Conservation (phyloP, 2,113 vertebrate genomes). For the Syngnathus scovelli region DNA sequence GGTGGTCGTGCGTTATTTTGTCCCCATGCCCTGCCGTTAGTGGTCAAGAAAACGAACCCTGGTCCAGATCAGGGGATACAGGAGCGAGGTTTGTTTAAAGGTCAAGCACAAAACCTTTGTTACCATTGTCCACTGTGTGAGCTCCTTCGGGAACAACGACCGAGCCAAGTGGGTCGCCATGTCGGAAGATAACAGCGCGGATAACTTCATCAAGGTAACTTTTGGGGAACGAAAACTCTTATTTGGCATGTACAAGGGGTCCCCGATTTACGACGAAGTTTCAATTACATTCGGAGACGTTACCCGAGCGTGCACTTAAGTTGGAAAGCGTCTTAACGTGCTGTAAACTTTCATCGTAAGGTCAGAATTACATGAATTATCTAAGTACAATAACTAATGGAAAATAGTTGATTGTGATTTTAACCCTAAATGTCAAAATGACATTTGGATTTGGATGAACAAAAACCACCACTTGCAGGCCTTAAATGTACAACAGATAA, state of each 20-base stretch:
- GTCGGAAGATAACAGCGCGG: conserved; percentile 78
- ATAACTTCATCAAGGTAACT: conserved; percentile 82
- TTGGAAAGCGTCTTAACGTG: neutral
- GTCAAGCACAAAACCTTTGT: conserved; percentile 40
- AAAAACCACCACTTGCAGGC: too few relatives aligned
- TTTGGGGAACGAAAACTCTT: neutral
- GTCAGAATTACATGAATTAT: too few relatives aligned
- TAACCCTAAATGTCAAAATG: too few relatives aligned
- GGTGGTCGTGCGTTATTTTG: conserved; percentile 29
- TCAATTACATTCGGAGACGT: neutral
- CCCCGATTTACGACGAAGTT: neutral
- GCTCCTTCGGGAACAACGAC: conserved; percentile 20
- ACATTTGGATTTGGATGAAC: too few relatives aligned
- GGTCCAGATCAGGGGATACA: conserved; percentile 15
- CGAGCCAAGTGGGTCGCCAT: conserved; percentile 57
- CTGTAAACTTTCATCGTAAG: too few relatives aligned
- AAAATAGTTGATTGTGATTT: too few relatives aligned
- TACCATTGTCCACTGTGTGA: conserved; percentile 37
- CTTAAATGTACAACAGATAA: too few relatives aligned
- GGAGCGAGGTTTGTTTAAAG: conserved; percentile 28
- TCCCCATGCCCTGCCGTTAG: conserved; percentile 45
- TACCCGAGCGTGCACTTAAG: neutral
- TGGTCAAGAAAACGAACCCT: conserved; percentile 30
- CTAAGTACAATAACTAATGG: too few relatives aligned
- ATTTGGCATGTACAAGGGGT: neutral